Base-by-base conservation (phyloP, 2,113 vertebrate genomes). In the Megalops atlanticus region DNA sequence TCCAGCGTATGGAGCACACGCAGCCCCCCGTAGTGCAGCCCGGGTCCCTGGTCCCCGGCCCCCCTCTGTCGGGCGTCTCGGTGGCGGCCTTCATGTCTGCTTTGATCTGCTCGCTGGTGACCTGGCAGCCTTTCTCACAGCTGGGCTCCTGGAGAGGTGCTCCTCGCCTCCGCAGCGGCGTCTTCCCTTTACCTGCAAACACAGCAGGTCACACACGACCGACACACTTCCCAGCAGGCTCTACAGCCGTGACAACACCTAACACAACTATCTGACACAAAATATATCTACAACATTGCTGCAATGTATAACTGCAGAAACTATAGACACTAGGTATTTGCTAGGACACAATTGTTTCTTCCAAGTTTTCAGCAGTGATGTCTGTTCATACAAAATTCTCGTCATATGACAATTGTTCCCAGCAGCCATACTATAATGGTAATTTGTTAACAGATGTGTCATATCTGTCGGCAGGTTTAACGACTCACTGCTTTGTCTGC, bases 31-130 rank as follows among this genome's bases (percentile, higher is more conserved):
- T 69, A 68, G 80, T 6, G 35, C 84, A 83, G 74, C 79, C 81
- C 4, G 52, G 11, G 27, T 81, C 79, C 79, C 54, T 82, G 58
- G 43, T 35, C 47, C 7, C 77, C 85, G 31, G 73, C 39, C 49
- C 31, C 7, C 72, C 82, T 21, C 73, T 24, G 80, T 96, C 95
- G 2, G 95, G 90, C 83, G 91, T 92, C 84, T 99, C 98, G 39
- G 91, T 95, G 78, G 97, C 96, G 39, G 97, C 97, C 89, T 98
- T 99, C 95, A 99, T 98, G 89, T 99, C 98, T 4, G 97, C 97
- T 88, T 99, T 99, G 86, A 99, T 99, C 91, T 99, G 98, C 85
- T 99, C 98, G 24, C 98, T 99, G 88, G 95, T 98, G 88, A 98
- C 98, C 91, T 99, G 98, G 89, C 98, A 99, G 88, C 97, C 97